phyloP scores from a whole-genome alignment of 2,113 vertebrate species.

The Alligator sinensis region DNA sequence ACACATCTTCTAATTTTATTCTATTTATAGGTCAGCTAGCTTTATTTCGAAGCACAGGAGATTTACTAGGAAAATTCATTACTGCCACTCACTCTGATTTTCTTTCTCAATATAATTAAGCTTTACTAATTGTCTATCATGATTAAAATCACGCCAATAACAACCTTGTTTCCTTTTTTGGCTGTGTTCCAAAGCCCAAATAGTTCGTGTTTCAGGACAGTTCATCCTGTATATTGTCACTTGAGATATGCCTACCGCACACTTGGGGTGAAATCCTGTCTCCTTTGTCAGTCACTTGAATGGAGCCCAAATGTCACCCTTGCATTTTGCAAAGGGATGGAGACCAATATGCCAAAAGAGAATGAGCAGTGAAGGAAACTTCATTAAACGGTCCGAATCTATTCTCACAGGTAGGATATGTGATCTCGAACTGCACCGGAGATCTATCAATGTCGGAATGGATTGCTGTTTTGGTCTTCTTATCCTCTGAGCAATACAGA shows the following conservation, averaged over 20 bases:
- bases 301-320: neutral
- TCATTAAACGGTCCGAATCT: neutral
- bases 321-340: neutral
- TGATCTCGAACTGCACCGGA: neutral
- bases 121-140: constrained; percentile 85
- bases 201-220: constrained; percentile 76
- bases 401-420: constrained; percentile 8
- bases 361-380: neutral
- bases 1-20: constrained; percentile 69
- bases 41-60: constrained; percentile 78
- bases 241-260: constrained; percentile 67
- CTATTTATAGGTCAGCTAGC: constrained; percentile 81
- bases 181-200: constrained; percentile 76
- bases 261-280: neutral
- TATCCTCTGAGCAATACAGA: neutral
- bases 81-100: constrained; percentile 78
- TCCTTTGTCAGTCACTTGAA: neutral
- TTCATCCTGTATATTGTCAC: constrained; percentile 62
- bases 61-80: constrained; percentile 82
- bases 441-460: constrained; percentile 41
- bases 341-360: neutral
- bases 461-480: constrained; percentile 27
- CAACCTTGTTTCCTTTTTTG: constrained; percentile 80
- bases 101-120: constrained; percentile 83
- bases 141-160: constrained; percentile 86